A percentile compares a stretch with the other conserved stretches of the same genome.
Conservation (phyloP, 2,797 vertebrate genomes). For the Crypturellus tataupa region DNA sequence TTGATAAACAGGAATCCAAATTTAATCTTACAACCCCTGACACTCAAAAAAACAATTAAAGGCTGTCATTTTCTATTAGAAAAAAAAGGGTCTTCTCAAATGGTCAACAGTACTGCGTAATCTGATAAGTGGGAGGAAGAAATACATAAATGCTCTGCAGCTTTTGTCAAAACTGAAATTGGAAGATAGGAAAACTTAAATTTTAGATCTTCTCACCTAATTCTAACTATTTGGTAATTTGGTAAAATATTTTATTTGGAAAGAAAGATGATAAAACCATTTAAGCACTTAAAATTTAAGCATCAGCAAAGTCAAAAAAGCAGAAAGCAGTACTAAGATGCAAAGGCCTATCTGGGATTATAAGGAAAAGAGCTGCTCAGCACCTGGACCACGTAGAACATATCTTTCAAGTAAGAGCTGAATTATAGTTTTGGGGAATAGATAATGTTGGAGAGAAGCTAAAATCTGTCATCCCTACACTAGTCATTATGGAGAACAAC, state of each 20-base stretch:
- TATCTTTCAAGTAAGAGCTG: neutral
- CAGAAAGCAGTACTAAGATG: neutral
- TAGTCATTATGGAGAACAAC: neutral
- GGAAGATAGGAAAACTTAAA: neutral
- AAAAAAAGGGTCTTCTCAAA: neutral
- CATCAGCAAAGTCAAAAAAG: neutral
- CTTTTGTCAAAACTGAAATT: neutral
- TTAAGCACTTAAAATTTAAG: neutral
- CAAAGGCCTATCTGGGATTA: neutral
- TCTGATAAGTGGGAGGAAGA: neutral
- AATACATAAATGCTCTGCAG: neutral
- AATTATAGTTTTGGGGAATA: neutral
- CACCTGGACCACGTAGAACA: neutral
- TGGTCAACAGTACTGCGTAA: neutral
- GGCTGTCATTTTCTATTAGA: neutral
- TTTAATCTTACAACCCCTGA: neutral
- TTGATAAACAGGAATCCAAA: neutral
- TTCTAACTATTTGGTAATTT: neutral
- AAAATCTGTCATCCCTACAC: neutral
- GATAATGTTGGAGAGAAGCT: constrained; percentile 3
- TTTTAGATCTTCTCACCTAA: neutral
- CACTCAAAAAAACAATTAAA: neutral
- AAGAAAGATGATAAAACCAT: neutral
- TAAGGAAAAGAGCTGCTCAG: neutral
- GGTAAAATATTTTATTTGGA: neutral